These are phyloP conservation scores for Sarcophaga caerulescens DNA, from an alignment of 2,888 invertebrate species.

Conservation along the genomic window DNA sequence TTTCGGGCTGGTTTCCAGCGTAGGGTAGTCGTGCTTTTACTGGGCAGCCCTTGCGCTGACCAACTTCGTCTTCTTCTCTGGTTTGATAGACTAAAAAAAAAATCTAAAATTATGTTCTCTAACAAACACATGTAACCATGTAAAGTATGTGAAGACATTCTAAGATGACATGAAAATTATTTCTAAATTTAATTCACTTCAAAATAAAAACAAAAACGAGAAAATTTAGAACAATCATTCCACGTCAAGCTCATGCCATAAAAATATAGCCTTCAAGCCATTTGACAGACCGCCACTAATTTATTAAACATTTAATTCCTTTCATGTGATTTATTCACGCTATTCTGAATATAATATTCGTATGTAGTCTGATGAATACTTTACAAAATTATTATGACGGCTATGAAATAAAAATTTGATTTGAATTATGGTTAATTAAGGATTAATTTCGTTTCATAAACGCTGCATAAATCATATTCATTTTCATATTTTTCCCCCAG, in stretches of 20 bases:
- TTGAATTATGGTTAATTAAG: constrained; percentile 67
- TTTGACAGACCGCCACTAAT: constrained; percentile 45
- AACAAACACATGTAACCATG: too few relatives aligned
- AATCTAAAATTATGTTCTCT: too few relatives aligned
- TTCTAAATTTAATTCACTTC: too few relatives aligned
- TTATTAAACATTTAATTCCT: constrained; percentile 57
- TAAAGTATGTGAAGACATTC: too few relatives aligned
- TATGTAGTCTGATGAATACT: too few relatives aligned
- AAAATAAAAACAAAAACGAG: not conserved
- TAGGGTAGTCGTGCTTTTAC: too few relatives aligned
- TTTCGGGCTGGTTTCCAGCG: too few relatives aligned
- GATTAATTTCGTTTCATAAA: constrained; percentile 68
- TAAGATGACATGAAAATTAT: too few relatives aligned
- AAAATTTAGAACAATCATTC: not conserved
- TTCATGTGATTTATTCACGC: constrained; percentile 9
- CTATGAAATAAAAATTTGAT: constrained; percentile 29
- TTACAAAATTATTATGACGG: too few relatives aligned
- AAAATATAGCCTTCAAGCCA: constrained; percentile 13
- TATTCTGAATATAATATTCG: constrained; percentile 6
- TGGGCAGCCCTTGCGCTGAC: too few relatives aligned
- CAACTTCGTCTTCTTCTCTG: too few relatives aligned
- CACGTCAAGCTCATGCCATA: not conserved
- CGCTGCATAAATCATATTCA: constrained; percentile 60
- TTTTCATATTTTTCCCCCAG: not conserved
- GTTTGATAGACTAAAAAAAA: too few relatives aligned